Evolutionary conservation across 2,888 invertebrate genomes (phyloP), one percentile per base, ranked within the genome.

Genomic region (Arrhopalites spinosus): DNA sequence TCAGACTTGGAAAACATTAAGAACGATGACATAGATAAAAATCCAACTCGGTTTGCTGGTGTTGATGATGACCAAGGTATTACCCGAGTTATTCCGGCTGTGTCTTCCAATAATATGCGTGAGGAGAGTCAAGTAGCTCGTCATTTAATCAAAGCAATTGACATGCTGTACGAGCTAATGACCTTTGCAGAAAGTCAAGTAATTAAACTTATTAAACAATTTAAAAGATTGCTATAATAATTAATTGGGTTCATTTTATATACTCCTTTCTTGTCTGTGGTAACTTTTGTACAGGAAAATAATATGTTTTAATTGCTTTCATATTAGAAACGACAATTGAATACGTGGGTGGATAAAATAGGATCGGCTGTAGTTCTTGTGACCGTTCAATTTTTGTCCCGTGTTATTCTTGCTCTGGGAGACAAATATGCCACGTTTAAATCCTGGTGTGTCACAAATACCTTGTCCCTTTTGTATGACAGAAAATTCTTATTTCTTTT

Each of bases 81-180:
- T 3, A 61, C 23, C 13, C 23, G 73, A 30, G 73, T 67, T 20
- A 67, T 74, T 15, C 67, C 73, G 0, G 73, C 73, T 29, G 43
- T 74, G 20, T 56, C 73, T 5, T 53, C 50, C 1, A n/a, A 67
- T 13, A 66, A 64, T 30, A 50, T 74, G 17, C 47, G 23, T 11
- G 56, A 74, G 17, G 73, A 74, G 47, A 23, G n/a, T 50, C 23
- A 47, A 15, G 67, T 74, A 29, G 67, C 67, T 11, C 47, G 7
- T 11, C 66, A 74, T 30, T 30, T 74, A 17, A 27, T 56, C 1
- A 66, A 53, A 25, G 43, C 67, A 23, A 59, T 74, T 36, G 73
- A 74, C 20, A 23, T 53, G 15, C n/a, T 74, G 30, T 67, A 67
- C 25, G 67, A 74, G 13, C 13, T 74, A 30, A 47, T 50, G 27